Base-by-base conservation (phyloP, 2,113 vertebrate genomes). In the Nipponia nippon region DNA sequence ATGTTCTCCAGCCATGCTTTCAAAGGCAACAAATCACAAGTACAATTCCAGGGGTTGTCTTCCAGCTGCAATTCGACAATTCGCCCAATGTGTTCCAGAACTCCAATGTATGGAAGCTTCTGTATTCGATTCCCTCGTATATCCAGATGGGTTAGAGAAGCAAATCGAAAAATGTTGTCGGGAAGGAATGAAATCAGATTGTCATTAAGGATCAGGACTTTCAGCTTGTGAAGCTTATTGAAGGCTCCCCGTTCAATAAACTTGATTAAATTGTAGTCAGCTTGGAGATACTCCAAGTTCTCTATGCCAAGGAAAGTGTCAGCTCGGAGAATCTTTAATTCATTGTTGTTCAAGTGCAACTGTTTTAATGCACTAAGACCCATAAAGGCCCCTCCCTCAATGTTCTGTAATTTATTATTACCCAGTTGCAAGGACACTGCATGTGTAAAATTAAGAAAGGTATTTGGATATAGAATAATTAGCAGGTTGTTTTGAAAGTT, bases 281-380 rank as follows among this genome's bases (percentile, higher is more conserved):
- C 99, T 98, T 99, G 99, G 98, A 99, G 99, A 98, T 99, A 99
- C 98, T 99, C 99, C 99, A 99, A 98, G 98, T 99, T 99, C 98
- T 99, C 99, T 95, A 99, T 99, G 94, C 99, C 99, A 97, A 99
- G 98, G 97, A 99, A 99, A 97, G 99, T 99, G 98, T 99, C 99
- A 70, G 99, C 99, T 78, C 99, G 98, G 91, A 99, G 98, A 96
- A 99, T 98, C 98, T 99, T 99, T 95, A 99, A 98, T 98, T 99
- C 99, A 81, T 99, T 99, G 98, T 99, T 99, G 98, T 99, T 99
- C 97, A 99, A 98, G 98, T 99, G 99, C 97, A 99, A 98, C 98
- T 99, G 99, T 95, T 99, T 99, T 97, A 99, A 98, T 34, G 99
- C 98, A 97, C 98, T 99, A 92, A 99, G 99, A 86, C 99, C 99